phyloP scores from a whole-genome alignment of 2,888 invertebrate genomes.

The Nemotelus nigrinus region DNA sequence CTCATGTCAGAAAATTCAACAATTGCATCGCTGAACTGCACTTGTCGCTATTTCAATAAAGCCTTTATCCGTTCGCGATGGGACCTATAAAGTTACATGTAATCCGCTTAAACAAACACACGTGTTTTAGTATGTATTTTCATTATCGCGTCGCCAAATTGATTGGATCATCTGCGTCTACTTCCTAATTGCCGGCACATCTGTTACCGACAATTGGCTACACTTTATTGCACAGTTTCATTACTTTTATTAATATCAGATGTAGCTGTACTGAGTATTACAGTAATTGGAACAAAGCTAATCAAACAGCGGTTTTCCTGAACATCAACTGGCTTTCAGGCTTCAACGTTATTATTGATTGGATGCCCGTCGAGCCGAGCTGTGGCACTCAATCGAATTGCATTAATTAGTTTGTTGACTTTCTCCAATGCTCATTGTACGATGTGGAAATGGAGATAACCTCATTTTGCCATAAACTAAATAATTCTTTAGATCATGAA shows the following conservation, averaged over 20 bases:
- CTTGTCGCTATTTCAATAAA: too few relatives aligned
- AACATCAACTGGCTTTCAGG: background rate
- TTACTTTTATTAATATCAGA: background rate
- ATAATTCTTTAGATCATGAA: background rate
- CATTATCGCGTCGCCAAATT: background rate
- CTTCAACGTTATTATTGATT: background rate
- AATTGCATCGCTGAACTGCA: too few relatives aligned
- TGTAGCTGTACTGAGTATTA: background rate
- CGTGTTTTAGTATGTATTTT: background rate
- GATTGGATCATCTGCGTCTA: background rate
- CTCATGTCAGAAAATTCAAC: too few relatives aligned
- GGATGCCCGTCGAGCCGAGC: background rate
- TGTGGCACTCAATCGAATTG: background rate
- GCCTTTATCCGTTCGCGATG: too few relatives aligned
- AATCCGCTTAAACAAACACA: too few relatives aligned
- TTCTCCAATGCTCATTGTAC: background rate
- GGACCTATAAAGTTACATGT: too few relatives aligned
- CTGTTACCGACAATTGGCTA: background rate
- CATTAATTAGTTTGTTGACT: slow-evolving; percentile 29
- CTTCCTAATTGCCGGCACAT: slow-evolving; percentile 1
- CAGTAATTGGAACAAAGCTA: too few relatives aligned
- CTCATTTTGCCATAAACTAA: background rate
- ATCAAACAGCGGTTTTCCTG: background rate
- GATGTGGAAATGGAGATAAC: slow-evolving; percentile 23
- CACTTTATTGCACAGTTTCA: background rate